Conservation (phyloP, 2,888 invertebrate species). For the Drosophila sordidula region DNA sequence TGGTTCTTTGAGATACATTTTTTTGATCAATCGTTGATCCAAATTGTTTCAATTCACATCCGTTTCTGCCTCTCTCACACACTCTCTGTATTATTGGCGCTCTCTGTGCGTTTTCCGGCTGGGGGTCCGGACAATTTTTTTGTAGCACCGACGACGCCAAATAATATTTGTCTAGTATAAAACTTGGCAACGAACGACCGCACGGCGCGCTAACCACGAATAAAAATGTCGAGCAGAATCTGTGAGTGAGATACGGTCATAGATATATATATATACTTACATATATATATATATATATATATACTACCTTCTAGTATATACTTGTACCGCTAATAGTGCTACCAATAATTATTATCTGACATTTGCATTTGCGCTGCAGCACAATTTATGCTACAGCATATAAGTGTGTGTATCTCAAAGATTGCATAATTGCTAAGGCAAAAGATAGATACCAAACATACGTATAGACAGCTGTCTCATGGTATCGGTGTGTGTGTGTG, state of each 20-base stretch:
- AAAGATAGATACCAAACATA: conserved; percentile 46
- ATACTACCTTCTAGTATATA: conserved; percentile 21
- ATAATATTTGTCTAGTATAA: conserved; percentile 75
- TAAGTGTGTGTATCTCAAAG: conserved; percentile 49
- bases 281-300: conserved; percentile 15
- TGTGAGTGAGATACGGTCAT: conserved; percentile 54
- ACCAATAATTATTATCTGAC: conserved; percentile 61
- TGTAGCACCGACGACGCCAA: conserved; percentile 25
- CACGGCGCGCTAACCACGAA: conserved; percentile 59
- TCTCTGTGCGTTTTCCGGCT: conserved; percentile 54
- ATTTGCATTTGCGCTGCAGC: conserved; percentile 37
- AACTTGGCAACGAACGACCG: conserved; percentile 71
- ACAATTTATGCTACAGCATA: conserved; percentile 37
- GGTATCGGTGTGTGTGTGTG: conserved; percentile 11
- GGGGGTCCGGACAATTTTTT: conserved; percentile 66
- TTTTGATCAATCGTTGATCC: neutral
- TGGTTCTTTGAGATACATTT: conserved; percentile 27
- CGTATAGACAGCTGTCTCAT: conserved; percentile 48
- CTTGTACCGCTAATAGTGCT: conserved; percentile 37
- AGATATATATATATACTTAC: neutral
- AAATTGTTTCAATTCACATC: conserved; percentile 53
- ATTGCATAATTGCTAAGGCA: conserved; percentile 71
- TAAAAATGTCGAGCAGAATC: conserved; percentile 70
- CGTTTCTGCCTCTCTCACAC: conserved; percentile 38
- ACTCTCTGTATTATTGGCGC: neutral